phyloP scores from a whole-genome alignment of 2,888 invertebrate species.

The Liopterus haemorrhoidalis region DNA sequence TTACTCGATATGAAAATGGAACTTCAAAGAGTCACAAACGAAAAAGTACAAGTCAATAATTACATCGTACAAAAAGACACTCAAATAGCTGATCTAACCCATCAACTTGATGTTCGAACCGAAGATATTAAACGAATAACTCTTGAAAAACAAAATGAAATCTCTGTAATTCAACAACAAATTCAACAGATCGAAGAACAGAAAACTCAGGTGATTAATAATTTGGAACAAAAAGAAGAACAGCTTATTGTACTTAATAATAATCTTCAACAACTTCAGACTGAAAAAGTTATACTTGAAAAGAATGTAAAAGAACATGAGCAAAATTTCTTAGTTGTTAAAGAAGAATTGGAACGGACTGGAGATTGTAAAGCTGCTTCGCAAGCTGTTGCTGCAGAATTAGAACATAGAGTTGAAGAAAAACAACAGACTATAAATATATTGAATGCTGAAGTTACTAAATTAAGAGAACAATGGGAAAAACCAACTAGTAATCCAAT shows the following conservation, averaged over 20 bases:
- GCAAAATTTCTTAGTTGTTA: conserved; percentile 19
- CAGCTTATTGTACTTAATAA: conserved; percentile 32
- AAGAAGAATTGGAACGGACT: conserved; percentile 11
- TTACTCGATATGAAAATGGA: conserved; percentile 19
- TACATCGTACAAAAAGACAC: conserved; percentile 16
- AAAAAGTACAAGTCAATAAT: conserved; percentile 15
- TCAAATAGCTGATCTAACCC: conserved; percentile 14
- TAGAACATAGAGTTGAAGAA: conserved; percentile 44
- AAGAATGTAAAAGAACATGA: conserved; percentile 34
- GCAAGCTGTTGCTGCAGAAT: conserved; percentile 46
- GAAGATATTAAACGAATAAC: conserved; percentile 46
- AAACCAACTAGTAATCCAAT: conserved; percentile 38
- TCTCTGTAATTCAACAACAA: conserved; percentile 30
- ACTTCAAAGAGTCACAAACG: conserved; percentile 17
- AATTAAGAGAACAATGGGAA: conserved; percentile 42
- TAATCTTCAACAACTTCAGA: conserved; percentile 34
- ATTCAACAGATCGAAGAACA: conserved; percentile 37
- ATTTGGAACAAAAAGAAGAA: conserved; percentile 35
- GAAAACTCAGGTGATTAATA: conserved; percentile 31
- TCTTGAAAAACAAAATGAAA: conserved; percentile 31
- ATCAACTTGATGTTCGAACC: conserved; percentile 17
- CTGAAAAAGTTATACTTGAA: conserved; percentile 39
- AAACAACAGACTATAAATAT: conserved; percentile 43
- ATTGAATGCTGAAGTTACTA: conserved; percentile 44
- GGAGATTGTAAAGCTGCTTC: conserved; percentile 46